phyloP scores from a whole-genome alignment of 2,888 invertebrate genomes.

The Cyaniris semiargus region DNA sequence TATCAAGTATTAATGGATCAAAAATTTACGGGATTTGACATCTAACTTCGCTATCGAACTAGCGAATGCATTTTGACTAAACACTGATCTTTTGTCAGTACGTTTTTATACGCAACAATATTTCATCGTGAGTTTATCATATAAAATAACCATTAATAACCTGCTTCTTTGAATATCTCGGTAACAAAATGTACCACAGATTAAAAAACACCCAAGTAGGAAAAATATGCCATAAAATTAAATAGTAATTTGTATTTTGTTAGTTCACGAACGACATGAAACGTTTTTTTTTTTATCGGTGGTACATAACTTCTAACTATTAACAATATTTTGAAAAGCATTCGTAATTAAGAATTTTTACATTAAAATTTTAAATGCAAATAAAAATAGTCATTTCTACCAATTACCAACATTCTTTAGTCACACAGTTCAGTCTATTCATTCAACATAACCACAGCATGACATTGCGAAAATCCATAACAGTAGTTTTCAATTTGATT shows the following conservation, averaged over 20 bases:
- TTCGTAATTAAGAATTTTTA: not conserved
- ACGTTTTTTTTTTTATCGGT: not conserved
- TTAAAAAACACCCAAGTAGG: constrained; percentile 1
- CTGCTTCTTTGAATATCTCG: not conserved
- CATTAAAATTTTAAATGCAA: not conserved
- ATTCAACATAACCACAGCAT: not conserved
- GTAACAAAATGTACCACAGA: constrained; percentile 20
- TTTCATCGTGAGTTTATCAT: not conserved
- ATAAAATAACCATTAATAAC: not conserved
- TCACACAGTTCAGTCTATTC: not conserved
- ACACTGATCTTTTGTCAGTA: not conserved
- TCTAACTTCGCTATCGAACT: too few relatives aligned
- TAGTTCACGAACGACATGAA: not conserved
- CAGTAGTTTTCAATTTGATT: not conserved
- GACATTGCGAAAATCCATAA: not conserved
- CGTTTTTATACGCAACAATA: not conserved
- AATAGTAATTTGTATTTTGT: not conserved
- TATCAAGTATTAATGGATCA: too few relatives aligned
- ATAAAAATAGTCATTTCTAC: not conserved
- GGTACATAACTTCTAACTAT: not conserved
- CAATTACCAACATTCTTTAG: not conserved
- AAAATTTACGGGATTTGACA: too few relatives aligned
- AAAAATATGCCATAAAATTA: not conserved
- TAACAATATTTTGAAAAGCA: not conserved
- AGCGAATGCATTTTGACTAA: too few relatives aligned